phyloP scores from a whole-genome alignment of 1,140 invertebrate genomes.

The Caenorhabditis inopinata region DNA sequence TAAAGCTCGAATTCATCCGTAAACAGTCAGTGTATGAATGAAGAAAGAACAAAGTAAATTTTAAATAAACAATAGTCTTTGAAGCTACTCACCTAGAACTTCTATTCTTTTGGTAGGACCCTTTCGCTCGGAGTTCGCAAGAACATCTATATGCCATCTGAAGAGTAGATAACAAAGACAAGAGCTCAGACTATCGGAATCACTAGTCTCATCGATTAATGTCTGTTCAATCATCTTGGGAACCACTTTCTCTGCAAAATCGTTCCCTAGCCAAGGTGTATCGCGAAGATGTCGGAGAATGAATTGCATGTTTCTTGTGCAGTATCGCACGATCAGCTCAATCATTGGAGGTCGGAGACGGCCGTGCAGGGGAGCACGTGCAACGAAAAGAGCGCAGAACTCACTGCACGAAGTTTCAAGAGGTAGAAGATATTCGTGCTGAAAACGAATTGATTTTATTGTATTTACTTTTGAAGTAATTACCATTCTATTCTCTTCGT shows the following conservation, averaged over 20 bases:
- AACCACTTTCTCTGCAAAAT: constrained; percentile 4
- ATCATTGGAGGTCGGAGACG: not conserved
- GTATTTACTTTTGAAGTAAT: not conserved
- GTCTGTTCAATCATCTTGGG: not conserved
- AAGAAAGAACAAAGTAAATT: too few species aligned
- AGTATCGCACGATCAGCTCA: not conserved
- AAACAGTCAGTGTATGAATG: too few species aligned
- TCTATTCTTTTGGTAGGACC: not conserved
- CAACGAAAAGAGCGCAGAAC: constrained; percentile 33
- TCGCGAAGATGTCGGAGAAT: not conserved
- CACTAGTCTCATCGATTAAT: not conserved
- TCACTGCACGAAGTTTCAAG: constrained; percentile 12
- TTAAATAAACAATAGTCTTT: too few species aligned
- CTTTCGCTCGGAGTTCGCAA: not conserved
- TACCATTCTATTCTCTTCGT: not conserved
- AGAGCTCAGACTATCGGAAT: not conserved
- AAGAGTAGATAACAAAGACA: not conserved
- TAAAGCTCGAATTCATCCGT: too few species aligned
- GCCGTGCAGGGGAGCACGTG: not conserved
- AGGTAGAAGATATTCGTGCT: constrained; percentile 31
- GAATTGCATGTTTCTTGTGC: not conserved
- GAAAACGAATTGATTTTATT: not conserved
- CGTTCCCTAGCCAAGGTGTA: not conserved
- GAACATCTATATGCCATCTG: not conserved
- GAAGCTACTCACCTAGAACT: not conserved